Evolutionary conservation across 2,113 vertebrate species (phyloP).

Genomic region (Platichthys flesus): DNA sequence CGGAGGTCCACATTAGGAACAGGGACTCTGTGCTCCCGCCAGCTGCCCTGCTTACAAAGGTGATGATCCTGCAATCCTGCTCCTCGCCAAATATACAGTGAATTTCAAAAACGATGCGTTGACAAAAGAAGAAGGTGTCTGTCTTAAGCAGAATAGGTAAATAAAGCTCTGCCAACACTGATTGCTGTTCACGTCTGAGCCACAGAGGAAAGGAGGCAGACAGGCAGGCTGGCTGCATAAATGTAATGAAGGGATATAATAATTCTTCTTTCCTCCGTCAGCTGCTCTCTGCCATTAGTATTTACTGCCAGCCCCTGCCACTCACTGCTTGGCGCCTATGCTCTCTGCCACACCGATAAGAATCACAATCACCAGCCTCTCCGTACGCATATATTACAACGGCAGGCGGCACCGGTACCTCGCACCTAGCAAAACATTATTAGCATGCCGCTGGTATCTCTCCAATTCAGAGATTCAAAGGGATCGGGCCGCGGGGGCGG

Average conservation of each 20-base stretch:
- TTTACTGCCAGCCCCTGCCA: conserved; percentile 79
- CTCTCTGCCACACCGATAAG: conserved; percentile 76
- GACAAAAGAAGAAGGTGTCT: background rate
- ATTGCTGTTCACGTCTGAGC: conserved; percentile 47
- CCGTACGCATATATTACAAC: conserved; percentile 74
- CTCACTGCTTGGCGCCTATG: conserved; percentile 69
- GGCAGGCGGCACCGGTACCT: conserved; percentile 67
- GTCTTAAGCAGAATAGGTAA: conserved; percentile 57
- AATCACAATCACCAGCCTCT: conserved; percentile 82
- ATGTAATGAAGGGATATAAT: conserved; percentile 82
- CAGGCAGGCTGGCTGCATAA: conserved; percentile 61
- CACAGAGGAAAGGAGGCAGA: conserved; percentile 45
- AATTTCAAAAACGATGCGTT: conserved; percentile 28
- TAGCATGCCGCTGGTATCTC: conserved; percentile 74
- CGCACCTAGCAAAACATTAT: conserved; percentile 68
- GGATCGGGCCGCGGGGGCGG: conserved; percentile 36
- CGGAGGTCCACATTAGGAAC: conserved; percentile 69
- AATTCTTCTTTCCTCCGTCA: conserved; percentile 80
- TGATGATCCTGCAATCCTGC: conserved; percentile 35
- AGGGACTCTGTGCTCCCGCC: conserved; percentile 42
- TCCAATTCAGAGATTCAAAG: conserved; percentile 68
- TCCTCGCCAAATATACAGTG: conserved; percentile 25
- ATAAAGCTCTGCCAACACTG: conserved; percentile 64
- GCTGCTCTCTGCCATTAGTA: conserved; percentile 79
- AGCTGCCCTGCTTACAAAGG: conserved; percentile 56